Evolutionary conservation across 1,140 invertebrate species (phyloP).

Genomic region (Rhagoletis zephyria): DNA sequence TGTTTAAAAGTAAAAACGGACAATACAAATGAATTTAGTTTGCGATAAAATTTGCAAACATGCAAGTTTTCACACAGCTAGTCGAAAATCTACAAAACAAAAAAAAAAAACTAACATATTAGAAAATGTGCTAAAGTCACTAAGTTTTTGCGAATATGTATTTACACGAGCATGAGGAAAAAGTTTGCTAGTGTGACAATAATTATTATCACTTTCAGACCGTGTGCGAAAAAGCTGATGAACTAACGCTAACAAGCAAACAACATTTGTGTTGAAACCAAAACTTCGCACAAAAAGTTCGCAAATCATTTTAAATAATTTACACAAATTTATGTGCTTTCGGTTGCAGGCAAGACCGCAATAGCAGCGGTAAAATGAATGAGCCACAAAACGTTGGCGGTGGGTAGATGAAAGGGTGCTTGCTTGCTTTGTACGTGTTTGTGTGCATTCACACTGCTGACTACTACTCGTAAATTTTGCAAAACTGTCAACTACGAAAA

Average conservation of each 20-base stretch:
- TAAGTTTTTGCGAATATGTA: neutral
- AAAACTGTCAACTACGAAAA: constrained; percentile 43
- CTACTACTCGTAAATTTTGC: neutral
- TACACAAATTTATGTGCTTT: neutral
- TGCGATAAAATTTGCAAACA: neutral
- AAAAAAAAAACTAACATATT: neutral
- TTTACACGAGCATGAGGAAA: too few species aligned
- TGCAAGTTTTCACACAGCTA: neutral
- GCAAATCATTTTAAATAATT: constrained; percentile 38
- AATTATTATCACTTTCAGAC: neutral
- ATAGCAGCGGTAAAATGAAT: neutral
- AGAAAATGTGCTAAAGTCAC: neutral
- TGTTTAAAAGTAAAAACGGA: neutral
- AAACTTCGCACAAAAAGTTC: neutral
- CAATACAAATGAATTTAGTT: neutral
- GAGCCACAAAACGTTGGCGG: neutral
- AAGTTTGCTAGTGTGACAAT: too few species aligned
- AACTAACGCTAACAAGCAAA: constrained; percentile 25
- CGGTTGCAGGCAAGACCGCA: neutral
- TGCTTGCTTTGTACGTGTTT: neutral
- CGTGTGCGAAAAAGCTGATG: too few species aligned
- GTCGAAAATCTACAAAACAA: neutral
- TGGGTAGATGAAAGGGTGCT: neutral
- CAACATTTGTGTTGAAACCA: neutral
- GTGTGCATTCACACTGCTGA: neutral